Evolutionary conservation across 2,888 invertebrate species (phyloP), one percentile per base, ranked within the genome.

Genomic region (Pecten maximus): DNA sequence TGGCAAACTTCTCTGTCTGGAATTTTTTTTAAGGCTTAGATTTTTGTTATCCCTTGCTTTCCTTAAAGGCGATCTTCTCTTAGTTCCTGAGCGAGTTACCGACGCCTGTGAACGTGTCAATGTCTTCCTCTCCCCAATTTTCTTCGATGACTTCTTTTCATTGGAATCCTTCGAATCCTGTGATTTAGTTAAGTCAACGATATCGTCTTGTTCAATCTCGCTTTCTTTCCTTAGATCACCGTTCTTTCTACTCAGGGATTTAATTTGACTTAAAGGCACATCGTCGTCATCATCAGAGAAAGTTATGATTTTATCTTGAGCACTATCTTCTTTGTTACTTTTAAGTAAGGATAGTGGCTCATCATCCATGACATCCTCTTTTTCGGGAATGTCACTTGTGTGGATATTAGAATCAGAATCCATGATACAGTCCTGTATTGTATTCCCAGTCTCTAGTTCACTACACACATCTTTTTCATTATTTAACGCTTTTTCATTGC

Each of bases 81-180:
- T 92, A 44, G 88, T 88, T 15, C 91, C 92, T 39, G 74, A 74
- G 10, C 90, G 86, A 40, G 88, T 92, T 15, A 92, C 90, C 35
- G 88, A 90, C 54, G 92, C 91, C 44, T 92, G 92, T 4, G 91
- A 87, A 6, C 88, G 88, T 23, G 92, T 92, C 54, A 91, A 89
- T 6, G 28, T 40, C 50, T 90, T 92, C 39, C 87, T 91, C 28
- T 87, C 90, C 12, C 91, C 92, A 15, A 89, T 91, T 54, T 90
- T 90, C 39, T 91, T 48, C 16, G 89, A 88, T n/a, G 91, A 90
- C 23, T 90, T 90, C 35, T 54, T 88, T 1, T 35, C 35, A 35
- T 19, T 74, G 0, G 87, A 87, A 2, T 87, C 23, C 19, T 44
- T 19, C 23, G 19, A 60, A 35, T 89, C 44, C 8, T 87, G 40